Evolutionary conservation across 2,888 invertebrate species (phyloP).

Genomic region (Helleia helle): DNA sequence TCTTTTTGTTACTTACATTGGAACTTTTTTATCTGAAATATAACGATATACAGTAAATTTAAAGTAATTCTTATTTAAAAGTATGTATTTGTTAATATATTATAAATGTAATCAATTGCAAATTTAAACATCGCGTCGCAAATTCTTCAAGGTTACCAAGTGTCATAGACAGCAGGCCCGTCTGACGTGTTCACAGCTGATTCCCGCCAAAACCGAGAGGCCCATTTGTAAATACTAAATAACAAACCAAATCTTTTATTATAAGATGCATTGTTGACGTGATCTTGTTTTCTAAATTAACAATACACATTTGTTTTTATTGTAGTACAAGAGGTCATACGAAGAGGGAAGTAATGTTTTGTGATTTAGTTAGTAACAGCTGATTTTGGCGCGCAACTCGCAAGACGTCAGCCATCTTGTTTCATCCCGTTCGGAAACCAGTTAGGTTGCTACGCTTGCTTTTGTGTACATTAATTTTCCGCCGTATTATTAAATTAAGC

Average conservation of each 20-base stretch:
- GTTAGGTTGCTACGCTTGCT: conserved; percentile 17
- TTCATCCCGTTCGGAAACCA: conserved; percentile 23
- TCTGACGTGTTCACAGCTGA: conserved; percentile 30
- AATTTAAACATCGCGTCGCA: background rate
- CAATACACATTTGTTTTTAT: conserved; percentile 15
- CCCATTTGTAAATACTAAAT: conserved; percentile 13
- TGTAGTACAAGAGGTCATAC: background rate
- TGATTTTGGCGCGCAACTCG: conserved; percentile 26
- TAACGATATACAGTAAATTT: too few species aligned
- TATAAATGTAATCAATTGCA: background rate
- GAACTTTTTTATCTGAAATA: too few species aligned
- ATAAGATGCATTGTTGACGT: conserved; percentile 16
- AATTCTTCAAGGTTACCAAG: conserved; percentile 9
- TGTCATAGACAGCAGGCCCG: conserved; percentile 13
- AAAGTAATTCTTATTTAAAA: too few species aligned
- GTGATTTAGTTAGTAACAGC: conserved; percentile 21
- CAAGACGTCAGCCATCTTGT: conserved; percentile 25
- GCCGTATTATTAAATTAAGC: conserved; percentile 1
- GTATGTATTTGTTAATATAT: too few species aligned
- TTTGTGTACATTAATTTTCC: conserved; percentile 5
- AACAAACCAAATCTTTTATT: conserved; percentile 7
- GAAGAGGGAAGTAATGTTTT: background rate
- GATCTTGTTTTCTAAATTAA: conserved; percentile 15
- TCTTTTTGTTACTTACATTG: too few species aligned
- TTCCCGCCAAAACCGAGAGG: conserved; percentile 30